Conservation (phyloP, 2,113 vertebrate species). For the Mesoclemmys tuberculata region DNA sequence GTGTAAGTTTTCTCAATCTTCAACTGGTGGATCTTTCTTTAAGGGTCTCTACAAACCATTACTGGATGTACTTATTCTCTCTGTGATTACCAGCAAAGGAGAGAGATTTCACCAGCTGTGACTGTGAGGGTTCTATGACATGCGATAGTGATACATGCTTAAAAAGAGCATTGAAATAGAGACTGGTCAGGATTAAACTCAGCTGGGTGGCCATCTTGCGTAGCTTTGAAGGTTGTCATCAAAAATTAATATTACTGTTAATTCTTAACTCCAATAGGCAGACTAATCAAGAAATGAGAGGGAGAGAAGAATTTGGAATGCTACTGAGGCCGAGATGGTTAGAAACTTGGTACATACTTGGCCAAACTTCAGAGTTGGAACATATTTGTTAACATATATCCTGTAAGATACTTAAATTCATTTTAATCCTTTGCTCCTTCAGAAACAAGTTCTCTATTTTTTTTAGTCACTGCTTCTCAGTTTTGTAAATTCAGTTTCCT, state of each 20-base stretch:
- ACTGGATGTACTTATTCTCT: background rate
- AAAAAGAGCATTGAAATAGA: background rate
- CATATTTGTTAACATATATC: conserved; percentile 14
- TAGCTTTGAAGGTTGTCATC: background rate
- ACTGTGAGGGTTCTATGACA: background rate
- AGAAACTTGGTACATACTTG: background rate
- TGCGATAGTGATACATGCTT: background rate
- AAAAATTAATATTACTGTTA: background rate
- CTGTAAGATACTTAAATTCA: conserved; percentile 44
- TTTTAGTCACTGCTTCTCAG: conserved; percentile 9
- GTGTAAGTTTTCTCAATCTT: background rate
- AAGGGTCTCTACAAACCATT: background rate
- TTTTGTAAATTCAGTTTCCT: conserved; percentile 60
- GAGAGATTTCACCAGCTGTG: background rate
- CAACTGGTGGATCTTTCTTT: background rate
- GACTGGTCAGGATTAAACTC: background rate
- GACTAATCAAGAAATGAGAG: conserved; percentile 25
- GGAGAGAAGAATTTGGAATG: background rate
- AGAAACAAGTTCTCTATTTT: conserved; percentile 47
- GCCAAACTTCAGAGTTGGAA: conserved; percentile 36
- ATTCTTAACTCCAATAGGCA: background rate
- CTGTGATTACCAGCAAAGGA: background rate
- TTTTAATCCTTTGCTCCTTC: conserved; percentile 37
- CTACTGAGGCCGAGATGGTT: background rate
- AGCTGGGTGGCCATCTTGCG: background rate